These are phyloP conservation scores for Drosophila trapezifrons DNA, from an alignment of 1,140 invertebrate genomes.

Conservation along the genomic window DNA sequence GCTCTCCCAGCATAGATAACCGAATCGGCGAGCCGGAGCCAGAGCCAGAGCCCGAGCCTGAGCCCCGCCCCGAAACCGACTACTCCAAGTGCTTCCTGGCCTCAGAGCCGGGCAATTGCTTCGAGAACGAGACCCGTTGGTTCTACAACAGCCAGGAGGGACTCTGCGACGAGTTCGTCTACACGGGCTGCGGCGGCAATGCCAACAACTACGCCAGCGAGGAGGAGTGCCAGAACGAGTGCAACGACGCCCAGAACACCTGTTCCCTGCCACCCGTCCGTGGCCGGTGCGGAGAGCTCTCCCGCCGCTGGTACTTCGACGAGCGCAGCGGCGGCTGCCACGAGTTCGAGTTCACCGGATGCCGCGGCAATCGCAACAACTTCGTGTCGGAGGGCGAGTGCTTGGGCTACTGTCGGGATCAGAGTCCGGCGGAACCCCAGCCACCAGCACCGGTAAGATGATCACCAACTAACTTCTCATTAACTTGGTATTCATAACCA, in stretches of 20 bases:
- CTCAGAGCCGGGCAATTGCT: slow-evolving; percentile 89
- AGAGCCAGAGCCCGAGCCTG: slow-evolving; percentile 30
- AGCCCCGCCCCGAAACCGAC: slow-evolving; percentile 25
- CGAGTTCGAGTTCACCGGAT: slow-evolving; percentile 89
- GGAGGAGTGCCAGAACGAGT: slow-evolving; percentile 92
- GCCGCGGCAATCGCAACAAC: slow-evolving; percentile 91
- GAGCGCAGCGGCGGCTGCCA: slow-evolving; percentile 87
- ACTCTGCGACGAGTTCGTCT: slow-evolving; percentile 92
- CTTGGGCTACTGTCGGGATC: slow-evolving; percentile 88
- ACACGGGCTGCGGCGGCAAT: slow-evolving; percentile 94
- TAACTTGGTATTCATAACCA: background rate
- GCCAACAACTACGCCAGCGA: slow-evolving; percentile 91
- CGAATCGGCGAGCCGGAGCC: slow-evolving; percentile 35
- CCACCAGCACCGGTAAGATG: slow-evolving; percentile 55
- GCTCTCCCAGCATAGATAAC: slow-evolving; percentile 84
- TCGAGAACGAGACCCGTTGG: slow-evolving; percentile 87
- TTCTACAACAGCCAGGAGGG: slow-evolving; percentile 91
- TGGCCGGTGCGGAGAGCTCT: slow-evolving; percentile 85
- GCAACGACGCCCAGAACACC: slow-evolving; percentile 88
- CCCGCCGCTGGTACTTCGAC: slow-evolving; percentile 91
- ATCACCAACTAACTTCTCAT: no score
- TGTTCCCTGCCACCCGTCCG: slow-evolving; percentile 90
- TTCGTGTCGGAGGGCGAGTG: slow-evolving; percentile 94
- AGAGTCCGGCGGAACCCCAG: slow-evolving; percentile 41
- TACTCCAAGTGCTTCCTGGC: slow-evolving; percentile 87